phyloP scores from a whole-genome alignment of 1,140 invertebrate species.

The Halesus radiatus region DNA sequence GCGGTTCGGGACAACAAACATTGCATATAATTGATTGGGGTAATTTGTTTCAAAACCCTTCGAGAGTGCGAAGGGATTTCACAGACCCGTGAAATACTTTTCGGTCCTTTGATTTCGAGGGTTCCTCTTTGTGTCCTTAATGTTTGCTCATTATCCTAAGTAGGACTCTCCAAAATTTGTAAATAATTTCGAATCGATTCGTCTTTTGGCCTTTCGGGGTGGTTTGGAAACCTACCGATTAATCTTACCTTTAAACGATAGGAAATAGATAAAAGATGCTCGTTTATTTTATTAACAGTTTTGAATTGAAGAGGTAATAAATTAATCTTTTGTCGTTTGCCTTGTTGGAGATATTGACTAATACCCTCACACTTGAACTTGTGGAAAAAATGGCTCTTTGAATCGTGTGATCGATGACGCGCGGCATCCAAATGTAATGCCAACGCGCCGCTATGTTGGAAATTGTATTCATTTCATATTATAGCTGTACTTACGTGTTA shows the following conservation, averaged over 20 bases:
- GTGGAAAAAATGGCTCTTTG: background rate
- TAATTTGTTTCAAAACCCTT: constrained; percentile 50
- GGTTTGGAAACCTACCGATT: background rate
- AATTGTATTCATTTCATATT: constrained; percentile 13
- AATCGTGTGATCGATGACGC: constrained; percentile 10
- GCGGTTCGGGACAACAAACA: constrained; percentile 43
- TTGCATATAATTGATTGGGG: constrained; percentile 51
- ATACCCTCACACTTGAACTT: constrained; percentile 1
- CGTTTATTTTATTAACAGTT: constrained; percentile 7
- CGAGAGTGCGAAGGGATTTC: constrained; percentile 37
- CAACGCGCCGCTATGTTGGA: background rate
- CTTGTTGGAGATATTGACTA: constrained; percentile 24
- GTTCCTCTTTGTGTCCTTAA: constrained; percentile 48
- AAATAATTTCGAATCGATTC: constrained; percentile 51
- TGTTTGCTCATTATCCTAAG: constrained; percentile 54
- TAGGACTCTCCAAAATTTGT: constrained; percentile 50
- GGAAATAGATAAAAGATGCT: background rate
- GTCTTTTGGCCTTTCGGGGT: background rate
- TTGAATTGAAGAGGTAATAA: constrained; percentile 4
- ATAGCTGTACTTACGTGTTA: background rate
- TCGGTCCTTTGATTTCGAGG: constrained; percentile 35
- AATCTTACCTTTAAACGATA: background rate
- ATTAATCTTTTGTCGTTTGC: background rate
- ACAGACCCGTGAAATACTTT: constrained; percentile 23
- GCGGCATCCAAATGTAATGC: background rate